A percentile compares a stretch with the other conserved stretches of the same genome.
Conservation (phyloP, 2,113 vertebrate species). For the Burhinus bistriatus region DNA sequence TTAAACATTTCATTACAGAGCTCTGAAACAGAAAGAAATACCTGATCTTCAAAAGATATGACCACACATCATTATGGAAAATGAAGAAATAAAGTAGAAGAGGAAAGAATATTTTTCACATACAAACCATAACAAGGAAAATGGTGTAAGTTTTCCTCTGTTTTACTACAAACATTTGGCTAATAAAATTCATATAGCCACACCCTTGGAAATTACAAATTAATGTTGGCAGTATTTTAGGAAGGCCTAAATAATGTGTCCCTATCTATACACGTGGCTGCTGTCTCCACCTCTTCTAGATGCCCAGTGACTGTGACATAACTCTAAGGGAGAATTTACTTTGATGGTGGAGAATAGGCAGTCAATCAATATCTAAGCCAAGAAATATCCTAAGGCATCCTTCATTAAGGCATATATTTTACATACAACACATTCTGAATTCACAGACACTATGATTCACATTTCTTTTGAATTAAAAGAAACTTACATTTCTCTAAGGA, state of each 20-base stretch:
- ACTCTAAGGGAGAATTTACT: neutral
- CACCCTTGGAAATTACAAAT: neutral
- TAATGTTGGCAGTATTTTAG: neutral
- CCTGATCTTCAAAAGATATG: neutral
- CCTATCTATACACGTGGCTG: fast-evolving
- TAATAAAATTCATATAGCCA: neutral
- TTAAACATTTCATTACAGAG: neutral
- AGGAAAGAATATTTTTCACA: neutral
- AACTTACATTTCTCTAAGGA: neutral
- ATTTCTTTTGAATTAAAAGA: neutral
- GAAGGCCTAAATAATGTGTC: neutral
- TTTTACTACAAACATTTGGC: neutral
- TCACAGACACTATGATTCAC: neutral
- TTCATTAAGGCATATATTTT: neutral
- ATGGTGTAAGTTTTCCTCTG: neutral
- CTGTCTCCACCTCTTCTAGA: neutral
- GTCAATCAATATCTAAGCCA: neutral
- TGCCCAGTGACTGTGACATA: neutral
- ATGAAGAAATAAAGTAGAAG: neutral
- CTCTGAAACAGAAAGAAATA: neutral
- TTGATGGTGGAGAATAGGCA: neutral
- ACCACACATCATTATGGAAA: neutral
- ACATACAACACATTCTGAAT: neutral
- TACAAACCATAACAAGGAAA: neutral
- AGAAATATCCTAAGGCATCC: neutral